phyloP scores from a whole-genome alignment of 2,797 vertebrate species.

The Anomalospiza imberbis region DNA sequence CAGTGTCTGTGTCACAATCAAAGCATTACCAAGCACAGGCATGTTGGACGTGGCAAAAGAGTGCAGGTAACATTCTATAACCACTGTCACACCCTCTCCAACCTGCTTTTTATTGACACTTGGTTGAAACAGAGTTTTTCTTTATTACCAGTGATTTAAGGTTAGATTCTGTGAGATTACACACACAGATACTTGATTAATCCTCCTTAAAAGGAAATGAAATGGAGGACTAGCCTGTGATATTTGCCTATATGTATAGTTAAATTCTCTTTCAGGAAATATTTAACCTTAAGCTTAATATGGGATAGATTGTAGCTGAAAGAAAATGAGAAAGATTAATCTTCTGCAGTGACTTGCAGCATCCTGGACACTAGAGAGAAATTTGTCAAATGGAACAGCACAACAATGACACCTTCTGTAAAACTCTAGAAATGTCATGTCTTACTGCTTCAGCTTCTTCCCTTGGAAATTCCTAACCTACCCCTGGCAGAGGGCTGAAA shows the following conservation, averaged over 20 bases:
- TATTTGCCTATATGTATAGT: not conserved
- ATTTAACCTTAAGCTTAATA: not conserved
- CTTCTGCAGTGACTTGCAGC: not conserved
- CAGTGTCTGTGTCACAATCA: fast-evolving
- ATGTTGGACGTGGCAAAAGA: not conserved
- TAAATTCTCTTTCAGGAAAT: not conserved
- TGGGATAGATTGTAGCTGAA: not conserved
- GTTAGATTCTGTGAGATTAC: not conserved
- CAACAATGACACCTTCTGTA: slow-evolving; percentile 53
- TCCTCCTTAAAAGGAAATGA: not conserved
- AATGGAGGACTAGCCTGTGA: not conserved
- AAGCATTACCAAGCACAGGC: not conserved
- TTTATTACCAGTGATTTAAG: not conserved
- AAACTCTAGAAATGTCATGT: not conserved
- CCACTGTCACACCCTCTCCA: not conserved
- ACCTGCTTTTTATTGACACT: not conserved
- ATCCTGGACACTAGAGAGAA: not conserved
- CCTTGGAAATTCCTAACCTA: not conserved
- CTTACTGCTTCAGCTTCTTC: not conserved
- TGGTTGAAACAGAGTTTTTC: not conserved
- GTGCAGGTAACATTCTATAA: not conserved
- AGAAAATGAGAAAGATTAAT: not conserved
- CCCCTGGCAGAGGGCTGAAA: not conserved
- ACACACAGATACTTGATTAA: not conserved
- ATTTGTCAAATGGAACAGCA: not conserved